Conservation (phyloP, 2,888 invertebrate genomes). For the Chymomyza caudatula region DNA sequence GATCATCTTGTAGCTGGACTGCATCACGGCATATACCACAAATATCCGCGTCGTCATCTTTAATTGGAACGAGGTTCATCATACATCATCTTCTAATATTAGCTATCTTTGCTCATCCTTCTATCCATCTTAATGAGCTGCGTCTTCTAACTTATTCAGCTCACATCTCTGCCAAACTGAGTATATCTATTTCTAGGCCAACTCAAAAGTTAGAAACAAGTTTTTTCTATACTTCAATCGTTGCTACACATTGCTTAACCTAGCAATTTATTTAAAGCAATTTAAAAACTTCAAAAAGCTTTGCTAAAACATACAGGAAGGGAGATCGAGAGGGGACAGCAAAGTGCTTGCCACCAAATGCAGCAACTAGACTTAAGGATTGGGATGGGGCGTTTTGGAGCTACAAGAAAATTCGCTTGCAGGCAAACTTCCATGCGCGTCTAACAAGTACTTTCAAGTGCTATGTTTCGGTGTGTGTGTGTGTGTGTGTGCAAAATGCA, state of each 20-base stretch:
- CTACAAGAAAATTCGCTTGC: conserved; percentile 13
- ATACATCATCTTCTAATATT: no score
- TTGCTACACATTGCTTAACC: neutral
- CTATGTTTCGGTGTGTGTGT: neutral
- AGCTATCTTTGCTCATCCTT: no score
- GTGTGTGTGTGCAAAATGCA: conserved; percentile 7
- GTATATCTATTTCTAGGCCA: neutral
- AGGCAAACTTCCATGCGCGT: conserved; percentile 23
- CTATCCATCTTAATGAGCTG: neutral
- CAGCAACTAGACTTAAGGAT: neutral
- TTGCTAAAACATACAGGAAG: neutral
- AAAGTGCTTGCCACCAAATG: neutral
- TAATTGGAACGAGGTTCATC: no score
- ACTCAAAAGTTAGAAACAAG: neutral
- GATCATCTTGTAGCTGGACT: no score
- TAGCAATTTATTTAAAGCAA: neutral
- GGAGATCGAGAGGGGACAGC: no score
- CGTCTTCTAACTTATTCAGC: neutral
- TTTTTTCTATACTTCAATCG: neutral
- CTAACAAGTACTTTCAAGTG: conserved; percentile 11
- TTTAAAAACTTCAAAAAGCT: neutral
- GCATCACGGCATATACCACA: no score
- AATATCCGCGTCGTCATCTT: no score
- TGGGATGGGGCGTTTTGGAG: no score
- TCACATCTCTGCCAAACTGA: neutral